Percentiles rank a stretch among this genome's conserved stretches.
Conservation (phyloP, 2,113 vertebrate species). For the Malurus melanocephalus region DNA sequence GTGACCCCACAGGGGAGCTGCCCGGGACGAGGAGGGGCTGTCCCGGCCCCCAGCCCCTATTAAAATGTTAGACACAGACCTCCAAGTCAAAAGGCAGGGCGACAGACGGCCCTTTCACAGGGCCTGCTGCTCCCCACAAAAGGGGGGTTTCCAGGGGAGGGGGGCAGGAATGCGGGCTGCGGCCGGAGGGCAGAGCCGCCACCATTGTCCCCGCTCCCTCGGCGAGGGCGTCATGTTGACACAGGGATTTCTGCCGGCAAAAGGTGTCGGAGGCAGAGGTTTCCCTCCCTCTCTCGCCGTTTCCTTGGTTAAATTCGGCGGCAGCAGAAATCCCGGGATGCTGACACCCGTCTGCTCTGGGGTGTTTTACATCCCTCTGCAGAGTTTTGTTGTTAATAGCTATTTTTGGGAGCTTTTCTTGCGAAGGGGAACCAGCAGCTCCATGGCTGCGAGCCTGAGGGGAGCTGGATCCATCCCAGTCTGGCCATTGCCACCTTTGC, state of each 20-base stretch:
- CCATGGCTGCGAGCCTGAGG: background rate
- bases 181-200: constrained; percentile 36
- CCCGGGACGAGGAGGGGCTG: background rate
- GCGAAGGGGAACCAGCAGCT: background rate
- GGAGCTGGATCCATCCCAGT: background rate
- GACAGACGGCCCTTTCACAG: constrained; percentile 54
- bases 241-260: constrained; percentile 56
- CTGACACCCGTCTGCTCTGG: background rate
- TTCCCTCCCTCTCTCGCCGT: constrained; percentile 3
- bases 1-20: background rate
- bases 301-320: constrained; percentile 17
- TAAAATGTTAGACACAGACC: constrained; percentile 60
- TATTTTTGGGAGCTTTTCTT: background rate
- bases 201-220: constrained; percentile 41
- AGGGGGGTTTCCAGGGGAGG: constrained; percentile 62
- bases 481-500: background rate
- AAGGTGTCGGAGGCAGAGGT: constrained; percentile 42
- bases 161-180: constrained; percentile 52
- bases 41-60: constrained; percentile 16
- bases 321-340: background rate
- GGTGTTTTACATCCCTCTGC: background rate
- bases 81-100: constrained; percentile 35
- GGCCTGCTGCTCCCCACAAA: constrained; percentile 60
- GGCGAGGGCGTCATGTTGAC: constrained; percentile 53
- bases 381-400: background rate